A percentile compares a stretch with the other conserved stretches of the same genome.
Conservation (phyloP, 2,797 vertebrate species). For the Sebastes reedi region DNA sequence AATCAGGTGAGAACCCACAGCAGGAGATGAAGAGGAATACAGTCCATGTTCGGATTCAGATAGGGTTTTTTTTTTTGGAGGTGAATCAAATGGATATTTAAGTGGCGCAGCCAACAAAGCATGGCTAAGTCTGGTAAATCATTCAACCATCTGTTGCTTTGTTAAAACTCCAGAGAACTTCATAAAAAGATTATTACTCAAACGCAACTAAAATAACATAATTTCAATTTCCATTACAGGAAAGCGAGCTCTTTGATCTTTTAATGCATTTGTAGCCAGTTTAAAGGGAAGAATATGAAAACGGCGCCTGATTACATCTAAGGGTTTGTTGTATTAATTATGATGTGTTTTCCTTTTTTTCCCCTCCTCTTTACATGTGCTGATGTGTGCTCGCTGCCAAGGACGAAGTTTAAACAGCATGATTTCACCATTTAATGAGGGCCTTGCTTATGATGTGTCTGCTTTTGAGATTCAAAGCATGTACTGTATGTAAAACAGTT, state of each 20-base stretch:
- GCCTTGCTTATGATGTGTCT: constrained; percentile 76
- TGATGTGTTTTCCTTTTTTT: constrained; percentile 56
- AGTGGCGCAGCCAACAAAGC: constrained; percentile 41
- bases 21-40: constrained; percentile 14
- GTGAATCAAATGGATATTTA: constrained; percentile 56
- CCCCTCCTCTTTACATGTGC: constrained; percentile 61
- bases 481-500: constrained; percentile 79
- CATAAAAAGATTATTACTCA: constrained; percentile 65
- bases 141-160: constrained; percentile 74
- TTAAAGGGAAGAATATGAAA: constrained; percentile 69
- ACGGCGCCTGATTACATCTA: constrained; percentile 69
- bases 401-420: constrained; percentile 81
- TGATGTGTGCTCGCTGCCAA: constrained; percentile 75
- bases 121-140: constrained; percentile 57
- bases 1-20: neutral
- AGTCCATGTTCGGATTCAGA: constrained; percentile 23
- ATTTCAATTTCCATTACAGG: constrained; percentile 68
- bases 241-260: constrained; percentile 65
- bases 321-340: constrained; percentile 80
- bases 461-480: constrained; percentile 76
- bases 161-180: constrained; percentile 68
- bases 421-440: constrained; percentile 80
- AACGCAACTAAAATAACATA: constrained; percentile 66
- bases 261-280: constrained; percentile 63
- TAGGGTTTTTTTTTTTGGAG: constrained; percentile 20